Evolutionary conservation across 53 echinoderm and acorn worm genomes (phyloP).

Genomic region (Crossaster papposus): DNA sequence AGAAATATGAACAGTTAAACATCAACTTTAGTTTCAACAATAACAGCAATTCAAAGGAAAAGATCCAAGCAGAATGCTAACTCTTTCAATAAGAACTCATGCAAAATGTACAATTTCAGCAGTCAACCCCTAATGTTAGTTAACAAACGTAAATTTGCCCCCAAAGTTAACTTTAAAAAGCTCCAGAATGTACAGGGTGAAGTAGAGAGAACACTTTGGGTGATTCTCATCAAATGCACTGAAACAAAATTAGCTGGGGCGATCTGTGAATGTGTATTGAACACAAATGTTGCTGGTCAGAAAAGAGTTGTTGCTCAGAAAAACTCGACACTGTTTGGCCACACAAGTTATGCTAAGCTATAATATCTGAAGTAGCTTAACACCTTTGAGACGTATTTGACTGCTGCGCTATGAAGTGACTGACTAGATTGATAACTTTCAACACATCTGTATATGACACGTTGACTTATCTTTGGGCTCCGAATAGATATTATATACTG

Average conservation of each 20-base stretch:
- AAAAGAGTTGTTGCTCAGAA: too few relatives aligned
- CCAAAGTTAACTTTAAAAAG: not conserved
- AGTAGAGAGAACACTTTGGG: not conserved
- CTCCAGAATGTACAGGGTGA: not conserved
- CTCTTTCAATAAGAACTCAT: not conserved
- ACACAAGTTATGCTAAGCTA: too few relatives aligned
- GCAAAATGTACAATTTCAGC: not conserved
- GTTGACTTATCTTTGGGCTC: too few relatives aligned
- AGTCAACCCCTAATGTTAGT: not conserved
- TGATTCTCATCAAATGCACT: not conserved
- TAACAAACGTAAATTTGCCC: not conserved
- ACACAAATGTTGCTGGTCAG: not conserved
- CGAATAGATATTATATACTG: too few relatives aligned
- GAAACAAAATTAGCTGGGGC: not conserved
- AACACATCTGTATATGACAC: too few relatives aligned
- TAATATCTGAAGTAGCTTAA: too few relatives aligned
- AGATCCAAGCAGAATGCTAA: not conserved
- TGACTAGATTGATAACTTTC: too few relatives aligned
- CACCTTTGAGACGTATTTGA: too few relatives aligned
- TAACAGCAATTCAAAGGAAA: not conserved
- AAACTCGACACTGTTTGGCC: too few relatives aligned
- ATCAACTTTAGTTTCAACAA: not conserved
- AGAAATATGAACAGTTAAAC: slow-evolving; percentile 25
- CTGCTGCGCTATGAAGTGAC: too few relatives aligned
- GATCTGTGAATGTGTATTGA: not conserved